Percentiles rank a stretch among this genome's conserved stretches.
These are phyloP conservation scores for Paracentrotus lividus DNA, from an alignment of 53 echinoderm and acorn worm species.

Conservation along the genomic window DNA sequence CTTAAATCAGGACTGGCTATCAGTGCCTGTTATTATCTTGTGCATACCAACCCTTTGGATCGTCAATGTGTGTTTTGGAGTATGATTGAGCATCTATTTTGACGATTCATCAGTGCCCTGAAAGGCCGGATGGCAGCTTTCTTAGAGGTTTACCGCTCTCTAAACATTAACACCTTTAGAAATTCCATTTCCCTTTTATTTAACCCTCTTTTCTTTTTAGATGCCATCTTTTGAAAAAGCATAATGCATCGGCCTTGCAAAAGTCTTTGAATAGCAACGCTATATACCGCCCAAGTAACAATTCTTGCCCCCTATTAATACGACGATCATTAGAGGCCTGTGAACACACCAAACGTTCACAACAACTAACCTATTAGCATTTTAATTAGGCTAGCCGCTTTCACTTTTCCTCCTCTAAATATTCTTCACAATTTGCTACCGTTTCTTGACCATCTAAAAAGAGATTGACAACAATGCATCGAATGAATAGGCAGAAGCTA, in stretches of 20 bases:
- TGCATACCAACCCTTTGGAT: not conserved
- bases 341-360: slow-evolving; percentile 45
- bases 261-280: slow-evolving; percentile 11
- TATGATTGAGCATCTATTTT: not conserved
- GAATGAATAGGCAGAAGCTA: not conserved
- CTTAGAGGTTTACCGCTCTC: slow-evolving; percentile 31
- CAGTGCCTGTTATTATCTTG: not conserved
- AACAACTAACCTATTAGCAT: slow-evolving; percentile 63
- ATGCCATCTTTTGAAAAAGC: not conserved
- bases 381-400: slow-evolving; percentile 45
- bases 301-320: not conserved
- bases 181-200: not conserved
- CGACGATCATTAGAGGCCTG: slow-evolving; percentile 45
- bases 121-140: not conserved
- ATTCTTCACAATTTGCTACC: slow-evolving; percentile 12
- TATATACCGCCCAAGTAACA: slow-evolving; percentile 36
- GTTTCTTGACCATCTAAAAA: slow-evolving; percentile 30
- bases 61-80: not conserved
- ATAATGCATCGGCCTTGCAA: slow-evolving; percentile 12
- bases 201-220: not conserved
- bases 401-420: not conserved
- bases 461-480: not conserved
- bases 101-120: not conserved
- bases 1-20: too few relatives aligned
- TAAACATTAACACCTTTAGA: not conserved